Conservation (phyloP, 2,797 vertebrate genomes). For the Loriculus beryllinus region DNA sequence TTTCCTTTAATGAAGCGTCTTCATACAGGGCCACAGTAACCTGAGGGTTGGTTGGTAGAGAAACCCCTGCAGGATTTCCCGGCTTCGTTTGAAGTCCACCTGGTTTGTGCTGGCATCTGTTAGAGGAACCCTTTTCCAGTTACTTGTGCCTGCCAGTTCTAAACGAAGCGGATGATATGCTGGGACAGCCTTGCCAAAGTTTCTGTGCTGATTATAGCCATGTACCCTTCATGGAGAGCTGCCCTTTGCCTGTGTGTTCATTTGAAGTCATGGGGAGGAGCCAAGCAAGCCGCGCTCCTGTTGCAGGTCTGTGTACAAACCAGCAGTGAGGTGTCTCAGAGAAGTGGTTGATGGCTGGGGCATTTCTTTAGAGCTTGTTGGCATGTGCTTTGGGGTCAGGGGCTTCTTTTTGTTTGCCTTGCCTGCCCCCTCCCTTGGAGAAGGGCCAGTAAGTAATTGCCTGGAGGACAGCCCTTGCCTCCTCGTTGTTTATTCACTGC, state of each 20-base stretch:
- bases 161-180: background rate
- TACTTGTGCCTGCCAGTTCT: background rate
- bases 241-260: background rate
- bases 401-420: background rate
- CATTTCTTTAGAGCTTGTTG: background rate
- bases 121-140: background rate
- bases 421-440: background rate
- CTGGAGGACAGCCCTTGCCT: background rate
- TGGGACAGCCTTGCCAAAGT: background rate
- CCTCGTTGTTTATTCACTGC: background rate
- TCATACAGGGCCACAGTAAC: background rate
- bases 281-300: accelerated
- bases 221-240: background rate
- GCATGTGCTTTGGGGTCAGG: background rate
- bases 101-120: background rate
- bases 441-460: background rate
- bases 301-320: background rate
- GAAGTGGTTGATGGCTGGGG: background rate
- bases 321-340: accelerated
- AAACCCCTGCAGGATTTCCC: background rate
- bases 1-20: background rate
- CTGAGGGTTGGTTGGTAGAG: background rate
- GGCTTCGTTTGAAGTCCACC: background rate
- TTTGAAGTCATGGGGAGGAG: accelerated
- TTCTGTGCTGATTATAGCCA: background rate